Percentiles rank a stretch among this genome's conserved stretches.
These are phyloP conservation scores for Auanema freiburgensis DNA, from an alignment of 2,888 invertebrate species.

Conservation along the genomic window DNA sequence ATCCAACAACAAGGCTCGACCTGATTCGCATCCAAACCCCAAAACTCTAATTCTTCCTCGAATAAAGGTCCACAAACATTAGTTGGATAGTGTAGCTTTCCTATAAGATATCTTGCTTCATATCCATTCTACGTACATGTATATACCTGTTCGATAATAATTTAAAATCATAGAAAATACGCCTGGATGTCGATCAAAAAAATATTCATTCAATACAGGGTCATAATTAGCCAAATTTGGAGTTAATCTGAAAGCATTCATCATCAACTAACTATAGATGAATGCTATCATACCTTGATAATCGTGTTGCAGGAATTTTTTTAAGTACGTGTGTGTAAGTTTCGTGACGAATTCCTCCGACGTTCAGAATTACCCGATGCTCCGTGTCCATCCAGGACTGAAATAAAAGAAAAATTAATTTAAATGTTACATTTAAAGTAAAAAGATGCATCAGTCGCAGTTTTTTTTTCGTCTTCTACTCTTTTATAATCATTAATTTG, in stretches of 20 bases:
- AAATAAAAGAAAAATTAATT: conserved; percentile 27
- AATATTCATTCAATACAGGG: conserved; percentile 97
- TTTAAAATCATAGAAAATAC: conserved; percentile 88
- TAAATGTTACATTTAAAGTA: background rate
- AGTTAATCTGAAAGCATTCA: conserved; percentile 70
- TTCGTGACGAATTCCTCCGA: conserved; percentile 83
- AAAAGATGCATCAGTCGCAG: background rate
- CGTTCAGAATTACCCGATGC: conserved; percentile 87
- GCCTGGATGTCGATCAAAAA: conserved; percentile 93
- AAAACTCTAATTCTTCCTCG: conserved; percentile 97
- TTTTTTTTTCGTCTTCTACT: background rate
- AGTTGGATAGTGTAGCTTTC: conserved; percentile 97
- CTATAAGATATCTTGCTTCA: conserved; percentile 67
- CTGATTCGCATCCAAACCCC: conserved; percentile 96
- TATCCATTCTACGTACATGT: background rate
- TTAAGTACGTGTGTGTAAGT: conserved; percentile 74
- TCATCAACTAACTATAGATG: background rate
- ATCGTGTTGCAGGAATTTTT: conserved; percentile 84
- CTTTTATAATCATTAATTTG: too few relatives aligned
- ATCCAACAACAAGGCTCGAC: conserved; percentile 99
- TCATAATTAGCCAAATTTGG: conserved; percentile 98
- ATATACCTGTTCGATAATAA: conserved; percentile 75
- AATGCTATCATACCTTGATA: conserved; percentile 65
- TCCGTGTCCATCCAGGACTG: conserved; percentile 75
- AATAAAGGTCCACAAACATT: conserved; percentile 98